Evolutionary conservation across 2,888 invertebrate species (phyloP).

Genomic region (Plagiodera versicolora): DNA sequence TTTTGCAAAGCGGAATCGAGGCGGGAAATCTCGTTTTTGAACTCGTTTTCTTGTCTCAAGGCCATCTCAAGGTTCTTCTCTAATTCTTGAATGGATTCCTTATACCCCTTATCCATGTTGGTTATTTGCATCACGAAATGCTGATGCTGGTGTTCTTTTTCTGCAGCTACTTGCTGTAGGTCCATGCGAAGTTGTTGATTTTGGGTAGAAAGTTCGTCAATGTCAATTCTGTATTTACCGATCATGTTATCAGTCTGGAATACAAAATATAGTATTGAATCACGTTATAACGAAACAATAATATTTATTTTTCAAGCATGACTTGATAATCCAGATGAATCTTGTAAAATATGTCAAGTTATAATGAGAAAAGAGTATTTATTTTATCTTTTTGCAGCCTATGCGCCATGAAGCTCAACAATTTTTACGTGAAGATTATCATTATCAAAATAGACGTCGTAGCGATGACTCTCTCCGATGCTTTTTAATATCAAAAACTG

Average conservation of each 20-base stretch:
- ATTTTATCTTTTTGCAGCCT: too few species aligned
- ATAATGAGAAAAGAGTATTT: too few species aligned
- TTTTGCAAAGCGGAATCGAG: conserved; percentile 50
- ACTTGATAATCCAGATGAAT: too few species aligned
- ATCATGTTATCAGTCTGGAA: conserved; percentile 49
- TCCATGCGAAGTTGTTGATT: conserved; percentile 55
- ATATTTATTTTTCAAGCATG: too few species aligned
- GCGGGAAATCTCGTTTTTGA: conserved; percentile 56
- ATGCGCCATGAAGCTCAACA: too few species aligned
- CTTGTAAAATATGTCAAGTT: too few species aligned
- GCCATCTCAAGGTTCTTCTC: conserved; percentile 34
- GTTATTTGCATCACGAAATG: conserved; percentile 40
- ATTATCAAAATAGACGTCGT: too few species aligned
- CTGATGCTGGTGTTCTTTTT: conserved; percentile 42
- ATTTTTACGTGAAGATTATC: too few species aligned
- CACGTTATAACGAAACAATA: too few species aligned
- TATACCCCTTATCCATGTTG: conserved; percentile 54
- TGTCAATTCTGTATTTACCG: conserved; percentile 49
- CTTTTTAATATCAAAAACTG: too few species aligned
- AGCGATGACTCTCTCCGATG: too few species aligned
- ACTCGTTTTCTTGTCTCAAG: conserved; percentile 52
- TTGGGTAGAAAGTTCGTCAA: conserved; percentile 49
- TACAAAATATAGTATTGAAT: too few species aligned
- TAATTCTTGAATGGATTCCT: conserved; percentile 31
- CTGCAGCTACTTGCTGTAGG: conserved; percentile 51